phyloP scores from a whole-genome alignment of 1,140 invertebrate genomes.

The Drosophila persimilis region DNA sequence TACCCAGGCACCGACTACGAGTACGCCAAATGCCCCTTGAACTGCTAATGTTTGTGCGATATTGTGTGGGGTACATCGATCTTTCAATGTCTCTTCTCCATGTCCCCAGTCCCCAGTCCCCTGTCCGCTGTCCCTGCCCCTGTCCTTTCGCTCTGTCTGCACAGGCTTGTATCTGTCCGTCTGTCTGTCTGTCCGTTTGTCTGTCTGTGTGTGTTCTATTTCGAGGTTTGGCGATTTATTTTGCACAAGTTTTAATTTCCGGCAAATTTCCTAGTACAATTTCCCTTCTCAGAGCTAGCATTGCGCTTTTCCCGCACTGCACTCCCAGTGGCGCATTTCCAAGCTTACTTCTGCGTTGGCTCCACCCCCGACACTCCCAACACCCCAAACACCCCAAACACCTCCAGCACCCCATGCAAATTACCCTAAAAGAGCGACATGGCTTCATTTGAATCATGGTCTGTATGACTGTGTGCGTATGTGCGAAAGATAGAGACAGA shows the following conservation, averaged over 20 bases:
- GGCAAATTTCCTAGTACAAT: conserved; percentile 83
- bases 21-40: conserved; percentile 15
- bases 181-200: conserved; percentile 20
- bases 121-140: neutral
- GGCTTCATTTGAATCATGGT: conserved; percentile 9
- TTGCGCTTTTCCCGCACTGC: conserved; percentile 44
- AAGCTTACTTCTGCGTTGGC: neutral
- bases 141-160: neutral
- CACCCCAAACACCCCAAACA: no score
- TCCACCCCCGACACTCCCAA: no score
- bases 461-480: neutral
- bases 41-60: conserved; percentile 1
- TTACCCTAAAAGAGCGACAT: conserved; percentile 36
- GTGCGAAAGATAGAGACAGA: neutral
- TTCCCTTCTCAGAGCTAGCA: conserved; percentile 71
- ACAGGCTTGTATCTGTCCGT: conserved; percentile 12
- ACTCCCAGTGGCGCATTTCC: conserved; percentile 9
- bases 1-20: neutral
- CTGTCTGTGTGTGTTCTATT: conserved; percentile 29
- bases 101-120: neutral
- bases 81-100: conserved; percentile 32
- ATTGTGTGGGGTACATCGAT: conserved; percentile 45
- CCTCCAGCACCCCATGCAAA: conserved; percentile 6
- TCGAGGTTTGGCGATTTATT: conserved; percentile 79
- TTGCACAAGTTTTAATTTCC: conserved; percentile 83